These are phyloP conservation scores for Acromyrmex heyeri DNA, from an alignment of 1,140 invertebrate genomes.

Conservation along the genomic window DNA sequence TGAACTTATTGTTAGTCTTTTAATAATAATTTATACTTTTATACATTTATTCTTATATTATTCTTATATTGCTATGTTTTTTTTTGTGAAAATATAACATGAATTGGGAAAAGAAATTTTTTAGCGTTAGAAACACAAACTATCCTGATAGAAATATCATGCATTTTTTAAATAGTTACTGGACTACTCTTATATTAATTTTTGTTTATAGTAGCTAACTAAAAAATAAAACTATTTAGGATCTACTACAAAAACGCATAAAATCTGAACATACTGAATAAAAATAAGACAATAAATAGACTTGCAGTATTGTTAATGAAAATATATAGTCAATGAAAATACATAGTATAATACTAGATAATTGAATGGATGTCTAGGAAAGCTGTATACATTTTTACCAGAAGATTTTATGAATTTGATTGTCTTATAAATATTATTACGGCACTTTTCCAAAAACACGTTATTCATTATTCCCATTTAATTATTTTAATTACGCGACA, in stretches of 20 bases:
- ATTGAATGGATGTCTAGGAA: too few relatives aligned
- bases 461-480: slow-evolving; percentile 48
- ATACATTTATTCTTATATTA: not conserved
- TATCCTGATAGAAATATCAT: not conserved
- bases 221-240: too few relatives aligned
- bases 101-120: not conserved
- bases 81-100: not conserved
- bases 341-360: too few relatives aligned
- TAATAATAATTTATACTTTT: not conserved
- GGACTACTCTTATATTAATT: too few relatives aligned
- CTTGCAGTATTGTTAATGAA: too few relatives aligned
- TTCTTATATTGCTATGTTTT: not conserved
- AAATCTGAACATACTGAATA: too few relatives aligned
- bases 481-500: slow-evolving; percentile 64
- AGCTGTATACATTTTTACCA: too few relatives aligned
- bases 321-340: too few relatives aligned
- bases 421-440: not conserved
- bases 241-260: too few relatives aligned
- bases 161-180: too few relatives aligned
- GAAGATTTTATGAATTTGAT: not conserved
- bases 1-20: not conserved
- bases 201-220: too few relatives aligned
- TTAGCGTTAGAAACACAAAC: not conserved
- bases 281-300: too few relatives aligned
- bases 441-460: not conserved